Evolutionary conservation across 2,888 invertebrate genomes (phyloP), one percentile per base, ranked within the genome.

Genomic region (Spilosoma lubricipeda): DNA sequence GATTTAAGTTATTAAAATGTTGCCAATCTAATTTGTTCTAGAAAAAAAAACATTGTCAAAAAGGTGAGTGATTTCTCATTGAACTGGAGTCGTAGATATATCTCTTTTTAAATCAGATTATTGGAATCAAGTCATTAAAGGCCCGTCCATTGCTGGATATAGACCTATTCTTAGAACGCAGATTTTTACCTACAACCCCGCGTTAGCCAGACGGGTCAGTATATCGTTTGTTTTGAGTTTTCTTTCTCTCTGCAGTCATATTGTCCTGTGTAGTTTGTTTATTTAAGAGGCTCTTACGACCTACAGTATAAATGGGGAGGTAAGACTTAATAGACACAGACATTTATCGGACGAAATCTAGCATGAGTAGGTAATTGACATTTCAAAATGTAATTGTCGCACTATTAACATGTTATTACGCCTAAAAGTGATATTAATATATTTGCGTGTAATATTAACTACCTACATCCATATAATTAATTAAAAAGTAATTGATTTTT

Each of bases 401-500:
- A 27, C 27, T 59, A 27, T 27, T 27, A 27, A 59, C 13, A 59
- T 27, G 13, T 59, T 20, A 18, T 27, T 59, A 59, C 27, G n/a
- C 15, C 27, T 59, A 59, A 27, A 3, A 59, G 56, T 84, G 74
- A 79, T 59, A 73, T 73, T 70, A 76, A 79, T 59, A 27, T 9
- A 5, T 13, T 27, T 59, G 27, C 27, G 3, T 15, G 59, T 27
- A 27, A 27, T 59, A 59, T 27, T 59, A 59, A 27, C 56, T 59
- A 27, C 13, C 23, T 59, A 59, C 27, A 69, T 69, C 75, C 80
- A 76, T 79, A 59, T 76, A 84, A 84, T 75, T 81, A 80, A n/a
- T n/a, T n/a, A 73, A 76, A 39, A 73, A 79, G 73, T 77, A 80
- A 84, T 84, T 84, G 73, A 56, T 84, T 81, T 82, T 84, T 63